These are phyloP conservation scores for Hylaea fasciaria DNA, from an alignment of 2,888 invertebrate species.

Conservation along the genomic window DNA sequence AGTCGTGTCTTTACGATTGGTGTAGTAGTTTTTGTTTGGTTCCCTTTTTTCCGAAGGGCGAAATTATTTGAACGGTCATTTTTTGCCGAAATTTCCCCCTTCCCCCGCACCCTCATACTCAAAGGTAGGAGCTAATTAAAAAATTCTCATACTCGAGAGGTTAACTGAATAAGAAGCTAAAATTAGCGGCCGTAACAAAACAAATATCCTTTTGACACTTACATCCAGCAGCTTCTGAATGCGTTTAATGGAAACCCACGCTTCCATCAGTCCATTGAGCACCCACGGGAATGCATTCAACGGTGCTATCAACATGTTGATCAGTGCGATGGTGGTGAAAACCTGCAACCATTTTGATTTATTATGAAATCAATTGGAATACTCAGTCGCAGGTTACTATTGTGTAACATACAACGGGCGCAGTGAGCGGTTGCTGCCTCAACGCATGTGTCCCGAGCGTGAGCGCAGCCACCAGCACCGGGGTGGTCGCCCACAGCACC, in stretches of 20 bases:
- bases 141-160: too few relatives aligned
- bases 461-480: conserved; percentile 93
- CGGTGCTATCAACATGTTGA: conserved; percentile 98
- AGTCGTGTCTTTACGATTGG: too few relatives aligned
- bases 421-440: conserved; percentile 91
- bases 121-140: too few relatives aligned
- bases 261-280: conserved; percentile 97
- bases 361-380: too few relatives aligned
- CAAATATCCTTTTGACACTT: conserved; percentile 53
- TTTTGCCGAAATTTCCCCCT: too few relatives aligned
- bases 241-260: conserved; percentile 96
- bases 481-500: conserved; percentile 99
- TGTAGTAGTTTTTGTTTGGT: too few relatives aligned
- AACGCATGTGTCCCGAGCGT: conserved; percentile 92
- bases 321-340: conserved; percentile 96
- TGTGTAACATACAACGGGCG: conserved; percentile 87
- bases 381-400: conserved; percentile 64
- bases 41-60: too few relatives aligned
- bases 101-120: too few relatives aligned
- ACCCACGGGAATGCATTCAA: conserved; percentile 99
- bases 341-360: conserved; percentile 66
- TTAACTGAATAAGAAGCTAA: neutral
- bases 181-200: neutral
- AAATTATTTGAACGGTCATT: too few relatives aligned
- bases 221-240: conserved; percentile 93